Base-by-base conservation (phyloP, 1,140 invertebrate species). In the Drosophila rufa region DNA sequence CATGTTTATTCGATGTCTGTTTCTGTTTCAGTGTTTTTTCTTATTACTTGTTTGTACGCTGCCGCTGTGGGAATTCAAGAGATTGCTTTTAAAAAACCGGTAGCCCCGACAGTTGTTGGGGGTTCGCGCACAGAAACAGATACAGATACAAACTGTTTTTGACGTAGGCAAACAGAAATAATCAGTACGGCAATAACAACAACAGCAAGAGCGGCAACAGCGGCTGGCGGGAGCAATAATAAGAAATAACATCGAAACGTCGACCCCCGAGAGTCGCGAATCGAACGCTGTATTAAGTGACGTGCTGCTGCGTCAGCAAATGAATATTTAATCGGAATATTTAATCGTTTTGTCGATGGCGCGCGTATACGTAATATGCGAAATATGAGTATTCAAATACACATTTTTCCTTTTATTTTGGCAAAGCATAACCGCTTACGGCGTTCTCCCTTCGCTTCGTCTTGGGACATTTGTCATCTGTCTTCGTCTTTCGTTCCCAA, bases 261-360 rank as follows among this genome's bases (percentile, higher is more conserved):
- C 51, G 60, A 62, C 61, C 61, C 61, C 50, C 75, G 60, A 45
- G 48, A 59, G 48, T 47, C 50, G 47, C 50, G 61, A 70, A 75
- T 75, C 46, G 36, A 74, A 74, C 48, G 71, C 43, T 87, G 79
- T 79, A 73, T 79, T 68, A 61, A 86, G 80, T 87, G 84, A 89
- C 85, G 85, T 70, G 69, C 62, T 79, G 78, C 84, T 90, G 75
- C 85, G 84, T 90, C 84, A 89, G 84, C 85, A 89, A 90, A 81
- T 89, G 75, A 89, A 89, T 89, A 89, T 82, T 89, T 84, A 90
- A 90, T 84, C 85, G 75, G 53, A 67, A 90, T 84, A 89, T 58
- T 83, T 80, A 87, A 80, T 83, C 77, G 68, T 53, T 53, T 64
- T 46, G 67, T 30, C 48, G 61, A 55, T 27, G 38, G 38, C 22